Conservation (phyloP, 1,140 invertebrate genomes). For the Drosophila azteca region DNA sequence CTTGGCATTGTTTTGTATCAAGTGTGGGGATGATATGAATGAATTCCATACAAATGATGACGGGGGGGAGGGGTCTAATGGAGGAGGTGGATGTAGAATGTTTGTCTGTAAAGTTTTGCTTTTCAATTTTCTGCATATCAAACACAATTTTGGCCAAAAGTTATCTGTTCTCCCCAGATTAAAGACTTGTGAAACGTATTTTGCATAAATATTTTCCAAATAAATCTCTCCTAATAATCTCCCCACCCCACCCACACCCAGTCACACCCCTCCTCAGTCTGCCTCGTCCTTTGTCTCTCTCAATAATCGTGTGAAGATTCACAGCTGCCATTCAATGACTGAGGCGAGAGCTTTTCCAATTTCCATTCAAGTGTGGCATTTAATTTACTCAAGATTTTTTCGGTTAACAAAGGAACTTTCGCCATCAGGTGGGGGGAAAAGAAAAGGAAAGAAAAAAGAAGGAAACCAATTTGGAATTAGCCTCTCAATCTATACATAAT, state of each 20-base stretch:
- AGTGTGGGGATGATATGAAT: slow-evolving; percentile 19
- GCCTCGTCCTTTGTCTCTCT: slow-evolving; percentile 13
- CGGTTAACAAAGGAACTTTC: slow-evolving; percentile 4
- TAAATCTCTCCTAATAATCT: slow-evolving; percentile 47
- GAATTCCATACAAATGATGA: slow-evolving; percentile 25
- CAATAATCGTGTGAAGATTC: slow-evolving; percentile 60
- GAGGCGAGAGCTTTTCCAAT: slow-evolving; percentile 54
- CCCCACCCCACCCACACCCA: not conserved
- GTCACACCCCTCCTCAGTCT: not conserved
- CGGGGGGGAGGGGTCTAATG: too few relatives aligned
- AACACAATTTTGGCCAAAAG: slow-evolving; percentile 60
- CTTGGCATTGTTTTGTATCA: slow-evolving; percentile 67
- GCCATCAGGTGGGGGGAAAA: not conserved
- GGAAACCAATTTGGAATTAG: slow-evolving; percentile 49
- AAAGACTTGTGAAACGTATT: slow-evolving; percentile 75
- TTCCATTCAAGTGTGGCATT: slow-evolving; percentile 56
- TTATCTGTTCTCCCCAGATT: slow-evolving; percentile 55
- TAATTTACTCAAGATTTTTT: slow-evolving; percentile 58
- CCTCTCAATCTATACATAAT: slow-evolving; percentile 43
- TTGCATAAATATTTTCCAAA: slow-evolving; percentile 76
- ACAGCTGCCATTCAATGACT: slow-evolving; percentile 52
- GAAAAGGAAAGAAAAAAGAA: slow-evolving; percentile 1
- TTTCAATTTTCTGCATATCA: slow-evolving; percentile 84
- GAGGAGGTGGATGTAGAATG: not conserved
- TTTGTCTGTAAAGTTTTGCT: slow-evolving; percentile 66